phyloP scores from a whole-genome alignment of 1,140 invertebrate genomes.

The roundworm (Caenorhabditis elegans) region DNA sequence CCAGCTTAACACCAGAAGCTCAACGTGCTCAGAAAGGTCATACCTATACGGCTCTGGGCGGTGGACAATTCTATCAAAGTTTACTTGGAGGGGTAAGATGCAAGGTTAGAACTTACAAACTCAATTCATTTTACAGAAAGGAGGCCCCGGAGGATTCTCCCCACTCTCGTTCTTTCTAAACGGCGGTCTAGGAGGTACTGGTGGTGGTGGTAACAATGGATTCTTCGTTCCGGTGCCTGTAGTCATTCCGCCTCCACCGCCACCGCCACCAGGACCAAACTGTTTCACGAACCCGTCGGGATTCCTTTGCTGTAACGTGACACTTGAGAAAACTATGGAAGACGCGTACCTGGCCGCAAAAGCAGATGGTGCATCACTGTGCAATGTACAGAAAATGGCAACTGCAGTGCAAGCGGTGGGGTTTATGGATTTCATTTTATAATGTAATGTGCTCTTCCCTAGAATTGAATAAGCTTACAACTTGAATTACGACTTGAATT shows the following conservation, averaged over 20 bases:
- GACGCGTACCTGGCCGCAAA: slow-evolving; percentile 24
- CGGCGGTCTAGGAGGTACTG: neutral
- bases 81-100: neutral
- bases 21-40: neutral
- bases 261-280: slow-evolving; percentile 50
- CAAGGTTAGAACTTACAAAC: neutral
- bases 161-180: slow-evolving; percentile 38
- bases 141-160: slow-evolving; percentile 39
- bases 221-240: slow-evolving; percentile 49
- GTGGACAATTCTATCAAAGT: slow-evolving; percentile 37
- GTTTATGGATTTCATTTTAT: neutral
- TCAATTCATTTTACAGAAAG: slow-evolving; percentile 7
- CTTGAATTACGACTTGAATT: too few relatives aligned
- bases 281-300: slow-evolving; percentile 48
- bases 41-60: neutral
- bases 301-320: slow-evolving; percentile 47
- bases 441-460: too few relatives aligned
- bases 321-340: slow-evolving; percentile 45
- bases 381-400: slow-evolving; percentile 50
- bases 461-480: too few relatives aligned
- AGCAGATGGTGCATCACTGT: slow-evolving; percentile 29
- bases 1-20: neutral
- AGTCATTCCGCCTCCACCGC: slow-evolving; percentile 48
- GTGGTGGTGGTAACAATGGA: neutral
- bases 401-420: slow-evolving; percentile 36